phyloP scores from a whole-genome alignment of 2,113 vertebrate genomes.

The Pomatorhinus ruficollis region DNA sequence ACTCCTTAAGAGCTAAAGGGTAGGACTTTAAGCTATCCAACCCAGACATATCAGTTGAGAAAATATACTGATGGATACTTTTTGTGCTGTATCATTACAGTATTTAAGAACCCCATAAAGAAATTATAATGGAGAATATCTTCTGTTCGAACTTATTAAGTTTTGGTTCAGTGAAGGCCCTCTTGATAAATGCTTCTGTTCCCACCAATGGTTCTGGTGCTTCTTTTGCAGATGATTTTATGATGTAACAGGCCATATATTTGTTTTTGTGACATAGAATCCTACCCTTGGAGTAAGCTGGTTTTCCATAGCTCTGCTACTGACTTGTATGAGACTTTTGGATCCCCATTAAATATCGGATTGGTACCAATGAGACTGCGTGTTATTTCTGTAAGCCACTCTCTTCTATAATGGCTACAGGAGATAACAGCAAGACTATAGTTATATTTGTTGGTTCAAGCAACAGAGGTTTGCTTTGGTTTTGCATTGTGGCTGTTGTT shows the following conservation, averaged over 20 bases:
- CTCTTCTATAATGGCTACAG: not conserved
- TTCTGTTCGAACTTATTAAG: not conserved
- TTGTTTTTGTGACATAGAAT: rapidly evolving
- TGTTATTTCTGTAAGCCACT: not conserved
- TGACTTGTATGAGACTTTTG: not conserved
- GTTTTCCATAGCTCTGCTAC: not conserved
- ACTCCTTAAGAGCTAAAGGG: not conserved
- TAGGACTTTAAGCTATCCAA: not conserved
- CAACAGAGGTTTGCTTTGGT: not conserved
- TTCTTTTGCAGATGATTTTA: not conserved
- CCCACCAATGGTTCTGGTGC: not conserved
- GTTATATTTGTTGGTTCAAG: not conserved
- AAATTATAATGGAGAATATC: not conserved
- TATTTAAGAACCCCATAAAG: not conserved
- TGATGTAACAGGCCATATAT: not conserved
- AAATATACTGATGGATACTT: not conserved
- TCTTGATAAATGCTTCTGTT: not conserved
- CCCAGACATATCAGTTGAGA: not conserved
- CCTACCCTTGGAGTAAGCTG: not conserved
- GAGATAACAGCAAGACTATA: not conserved
- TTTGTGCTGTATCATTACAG: not conserved
- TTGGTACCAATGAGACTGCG: not conserved
- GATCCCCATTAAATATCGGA: not conserved
- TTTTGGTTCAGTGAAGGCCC: not conserved
- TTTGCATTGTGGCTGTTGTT: not conserved